phyloP scores from a whole-genome alignment of 2,888 invertebrate genomes.

The Thysanoteuthis rhombus region DNA sequence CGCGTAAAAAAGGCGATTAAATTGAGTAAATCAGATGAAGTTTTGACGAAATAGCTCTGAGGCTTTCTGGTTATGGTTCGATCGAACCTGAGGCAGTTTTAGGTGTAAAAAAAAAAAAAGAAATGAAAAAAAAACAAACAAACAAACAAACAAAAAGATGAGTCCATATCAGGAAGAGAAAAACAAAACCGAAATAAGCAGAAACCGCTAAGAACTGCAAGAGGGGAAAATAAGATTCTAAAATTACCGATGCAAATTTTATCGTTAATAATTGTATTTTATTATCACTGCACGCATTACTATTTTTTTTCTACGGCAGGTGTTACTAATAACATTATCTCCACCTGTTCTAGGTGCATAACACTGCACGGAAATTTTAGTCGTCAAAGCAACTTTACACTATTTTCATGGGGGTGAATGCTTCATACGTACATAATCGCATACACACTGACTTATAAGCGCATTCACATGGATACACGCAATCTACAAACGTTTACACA shows the following conservation, averaged over 20 bases:
- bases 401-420: background rate
- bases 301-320: background rate
- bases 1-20: background rate
- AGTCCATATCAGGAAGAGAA: background rate
- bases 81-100: background rate
- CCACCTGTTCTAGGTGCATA: background rate
- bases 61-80: background rate
- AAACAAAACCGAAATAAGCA: background rate
- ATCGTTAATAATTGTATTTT: background rate
- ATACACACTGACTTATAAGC: too few relatives aligned
- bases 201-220: background rate
- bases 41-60: background rate
- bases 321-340: background rate
- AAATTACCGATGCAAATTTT: background rate
- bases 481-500: background rate
- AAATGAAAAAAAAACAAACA: background rate
- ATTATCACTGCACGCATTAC: background rate
- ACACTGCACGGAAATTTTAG: background rate
- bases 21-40: background rate
- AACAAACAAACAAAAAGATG: too few relatives aligned
- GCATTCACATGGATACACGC: background rate
- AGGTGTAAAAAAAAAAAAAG: background rate
- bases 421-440: background rate
- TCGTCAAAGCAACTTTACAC: background rate
- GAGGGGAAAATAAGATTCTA: background rate